phyloP scores from a whole-genome alignment of 2,113 vertebrate species.

The Vulpes lagopus region DNA sequence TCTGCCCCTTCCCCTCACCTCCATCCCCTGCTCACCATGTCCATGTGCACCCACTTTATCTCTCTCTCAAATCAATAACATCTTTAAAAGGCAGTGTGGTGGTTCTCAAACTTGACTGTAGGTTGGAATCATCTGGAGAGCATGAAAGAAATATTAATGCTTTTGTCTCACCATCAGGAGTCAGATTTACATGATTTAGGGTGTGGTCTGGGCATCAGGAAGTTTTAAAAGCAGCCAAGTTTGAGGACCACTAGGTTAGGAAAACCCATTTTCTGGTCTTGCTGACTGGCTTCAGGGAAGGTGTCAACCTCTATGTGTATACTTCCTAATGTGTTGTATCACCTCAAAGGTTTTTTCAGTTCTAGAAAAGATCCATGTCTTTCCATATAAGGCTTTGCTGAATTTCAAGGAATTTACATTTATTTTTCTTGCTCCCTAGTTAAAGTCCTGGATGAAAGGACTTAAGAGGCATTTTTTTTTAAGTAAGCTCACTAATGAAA shows the following conservation, averaged over 20 bases:
- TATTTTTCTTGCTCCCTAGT: neutral
- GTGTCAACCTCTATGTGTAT: neutral
- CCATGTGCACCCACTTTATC: neutral
- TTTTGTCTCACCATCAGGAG: neutral
- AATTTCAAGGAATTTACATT: constrained; percentile 7
- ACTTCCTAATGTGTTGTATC: neutral
- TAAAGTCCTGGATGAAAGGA: neutral
- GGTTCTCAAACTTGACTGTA: neutral
- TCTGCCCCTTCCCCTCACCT: neutral
- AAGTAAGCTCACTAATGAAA: neutral
- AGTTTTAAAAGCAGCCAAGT: neutral
- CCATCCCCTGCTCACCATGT: neutral
- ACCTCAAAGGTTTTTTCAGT: neutral
- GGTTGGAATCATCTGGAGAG: neutral
- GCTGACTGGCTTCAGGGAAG: neutral
- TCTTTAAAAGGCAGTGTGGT: neutral
- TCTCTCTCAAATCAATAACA: neutral
- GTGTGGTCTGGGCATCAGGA: neutral
- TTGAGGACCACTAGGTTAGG: neutral
- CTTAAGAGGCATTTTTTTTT: neutral
- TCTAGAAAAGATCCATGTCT: neutral
- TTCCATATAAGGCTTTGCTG: neutral
- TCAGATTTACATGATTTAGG: neutral
- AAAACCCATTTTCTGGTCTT: neutral
- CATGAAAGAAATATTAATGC: neutral